Evolutionary conservation across 2,888 invertebrate species (phyloP).

Genomic region (Ypsolopha scabrella): DNA sequence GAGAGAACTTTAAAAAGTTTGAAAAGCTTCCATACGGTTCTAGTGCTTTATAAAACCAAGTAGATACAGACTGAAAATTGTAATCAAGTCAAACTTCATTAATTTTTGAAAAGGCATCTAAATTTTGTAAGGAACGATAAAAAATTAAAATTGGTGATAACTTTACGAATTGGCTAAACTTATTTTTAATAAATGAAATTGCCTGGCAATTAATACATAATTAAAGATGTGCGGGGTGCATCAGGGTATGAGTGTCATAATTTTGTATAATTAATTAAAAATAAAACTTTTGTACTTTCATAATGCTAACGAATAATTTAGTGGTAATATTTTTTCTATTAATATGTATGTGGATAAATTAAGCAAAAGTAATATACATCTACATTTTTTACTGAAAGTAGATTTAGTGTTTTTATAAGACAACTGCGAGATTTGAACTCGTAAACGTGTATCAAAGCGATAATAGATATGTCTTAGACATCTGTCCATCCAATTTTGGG

Average conservation of each 20-base stretch:
- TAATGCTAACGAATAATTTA: slow-evolving; percentile 59
- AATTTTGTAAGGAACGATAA: slow-evolving; percentile 6
- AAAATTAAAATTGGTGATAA: slow-evolving; percentile 42
- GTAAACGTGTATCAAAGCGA: slow-evolving; percentile 67
- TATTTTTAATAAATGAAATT: slow-evolving; percentile 33
- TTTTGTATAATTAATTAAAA: slow-evolving; percentile 43
- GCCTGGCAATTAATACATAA: slow-evolving; percentile 60
- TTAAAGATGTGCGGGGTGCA: slow-evolving; percentile 63
- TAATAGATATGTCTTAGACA: slow-evolving; percentile 55
- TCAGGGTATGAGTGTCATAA: slow-evolving; percentile 71
- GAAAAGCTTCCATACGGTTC: not conserved
- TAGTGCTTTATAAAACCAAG: not conserved
- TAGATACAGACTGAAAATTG: not conserved
- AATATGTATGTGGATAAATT: slow-evolving; percentile 54
- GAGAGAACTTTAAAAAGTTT: not conserved
- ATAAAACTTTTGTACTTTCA: slow-evolving; percentile 61
- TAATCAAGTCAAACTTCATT: not conserved
- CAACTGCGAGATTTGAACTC: slow-evolving; percentile 39
- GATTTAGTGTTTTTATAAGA: slow-evolving; percentile 64
- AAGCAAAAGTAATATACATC: slow-evolving; percentile 44
- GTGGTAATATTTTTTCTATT: slow-evolving; percentile 49
- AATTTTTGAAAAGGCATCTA: not conserved
- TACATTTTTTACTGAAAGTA: slow-evolving; percentile 64
- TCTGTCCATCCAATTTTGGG: slow-evolving; percentile 29
- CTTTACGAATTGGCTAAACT: slow-evolving; percentile 63